Evolutionary conservation across 2,888 invertebrate genomes (phyloP).

Genomic region (Schrankia costaestrigalis): DNA sequence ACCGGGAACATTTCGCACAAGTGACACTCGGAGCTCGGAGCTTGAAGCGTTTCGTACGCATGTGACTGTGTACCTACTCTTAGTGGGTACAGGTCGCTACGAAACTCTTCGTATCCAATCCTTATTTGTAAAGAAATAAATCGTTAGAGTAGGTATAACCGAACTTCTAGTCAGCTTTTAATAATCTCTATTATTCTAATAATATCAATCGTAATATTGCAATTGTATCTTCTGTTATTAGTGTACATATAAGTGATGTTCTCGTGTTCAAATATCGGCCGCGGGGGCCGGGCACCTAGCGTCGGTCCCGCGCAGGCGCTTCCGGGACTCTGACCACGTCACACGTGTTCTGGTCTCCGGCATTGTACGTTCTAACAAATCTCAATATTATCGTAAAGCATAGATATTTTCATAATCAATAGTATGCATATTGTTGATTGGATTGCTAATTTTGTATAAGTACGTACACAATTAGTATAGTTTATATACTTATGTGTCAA

Average conservation of each 20-base stretch:
- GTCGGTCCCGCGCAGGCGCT: slow-evolving; percentile 20
- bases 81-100: too few relatives aligned
- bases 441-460: slow-evolving; percentile 79
- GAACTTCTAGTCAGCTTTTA: slow-evolving; percentile 78
- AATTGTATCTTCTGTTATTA: slow-evolving; percentile 64
- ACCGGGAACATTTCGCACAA: slow-evolving; percentile 29
- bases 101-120: slow-evolving; percentile 27
- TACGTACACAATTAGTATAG: slow-evolving; percentile 81
- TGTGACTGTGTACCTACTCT: too few relatives aligned
- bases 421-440: slow-evolving; percentile 76
- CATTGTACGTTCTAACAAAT: slow-evolving; percentile 48
- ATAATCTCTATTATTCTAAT: slow-evolving; percentile 73
- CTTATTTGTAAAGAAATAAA: slow-evolving; percentile 53
- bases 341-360: slow-evolving; percentile 18
- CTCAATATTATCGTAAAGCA: slow-evolving; percentile 62
- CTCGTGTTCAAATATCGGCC: slow-evolving; percentile 56
- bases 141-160: slow-evolving; percentile 71
- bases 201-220: slow-evolving; percentile 62
- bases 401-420: slow-evolving; percentile 78
- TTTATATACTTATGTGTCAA: slow-evolving; percentile 82
- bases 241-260: slow-evolving; percentile 58
- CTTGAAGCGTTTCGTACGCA: slow-evolving; percentile 24
- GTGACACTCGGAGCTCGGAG: slow-evolving; percentile 18
- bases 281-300: slow-evolving; percentile 24
- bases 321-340: slow-evolving; percentile 19